Evolutionary conservation across 2,113 vertebrate species (phyloP), one percentile per base, ranked within the genome.

Genomic region (Pangasianodon gigas): DNA sequence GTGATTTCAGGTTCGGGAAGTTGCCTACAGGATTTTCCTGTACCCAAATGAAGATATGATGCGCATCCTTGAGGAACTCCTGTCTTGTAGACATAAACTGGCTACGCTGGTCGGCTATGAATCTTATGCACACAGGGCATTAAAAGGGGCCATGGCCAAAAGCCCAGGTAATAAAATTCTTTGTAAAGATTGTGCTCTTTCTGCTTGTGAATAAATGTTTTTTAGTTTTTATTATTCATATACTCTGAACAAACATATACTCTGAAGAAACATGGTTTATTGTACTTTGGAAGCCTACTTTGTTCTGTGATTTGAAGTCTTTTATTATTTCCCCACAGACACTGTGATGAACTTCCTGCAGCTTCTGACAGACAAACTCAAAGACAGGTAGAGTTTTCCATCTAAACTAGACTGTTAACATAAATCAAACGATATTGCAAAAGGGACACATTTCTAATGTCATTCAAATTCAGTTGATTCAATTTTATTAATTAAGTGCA

Each of bases 1-100:
- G 13, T 54, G 48, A 62, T 37, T 87, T 82, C 32, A 99, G 98
- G 96, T 99, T 9, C 96, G 98, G 91, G 98, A 99, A 95, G 97
- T 97, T 29, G 98, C 98, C 85, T 99, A 99, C 93, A 98, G 97
- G 95, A 95, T 99, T 92, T 99, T 98, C 88, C 97, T 99, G 11
- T 97, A 99, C 91, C 97, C 98, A 4, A 97, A 96, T 10, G 18
- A 93, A 60, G 94, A 95, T 9, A 94, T 98, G 58, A 18, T 99
- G 95, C 92, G 89, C 1, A 96, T 97, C 54, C 94, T 99, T 90
- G 97, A 99, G 41, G 97, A 98, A 24, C 5, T 99, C 88, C 96
- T 99, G 89, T 93, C 89, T 2, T 97, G 94, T 91, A 95, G 98
- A 92, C 94, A 98, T 91, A 95, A 94, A 32, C 94, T 99, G 93